phyloP scores from a whole-genome alignment of 2,797 vertebrate genomes.

The Oreortyx pictus region DNA sequence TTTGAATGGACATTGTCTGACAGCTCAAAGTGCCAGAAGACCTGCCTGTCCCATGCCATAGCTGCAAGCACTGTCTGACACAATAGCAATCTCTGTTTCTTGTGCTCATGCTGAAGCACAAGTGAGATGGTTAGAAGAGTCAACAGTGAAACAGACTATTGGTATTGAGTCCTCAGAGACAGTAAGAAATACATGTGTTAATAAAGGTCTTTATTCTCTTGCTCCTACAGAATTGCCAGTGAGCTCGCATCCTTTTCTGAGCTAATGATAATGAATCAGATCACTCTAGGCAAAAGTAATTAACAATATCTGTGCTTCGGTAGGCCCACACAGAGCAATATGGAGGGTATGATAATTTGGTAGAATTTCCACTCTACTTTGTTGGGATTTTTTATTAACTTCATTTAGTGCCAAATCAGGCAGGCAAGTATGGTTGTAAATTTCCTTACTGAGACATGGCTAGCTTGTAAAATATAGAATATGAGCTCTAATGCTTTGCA shows the following conservation, averaged over 20 bases:
- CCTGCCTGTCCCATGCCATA: background rate
- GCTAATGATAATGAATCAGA: background rate
- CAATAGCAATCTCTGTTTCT: background rate
- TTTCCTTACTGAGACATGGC: background rate
- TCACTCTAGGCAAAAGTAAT: background rate
- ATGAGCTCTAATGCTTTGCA: background rate
- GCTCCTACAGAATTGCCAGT: background rate
- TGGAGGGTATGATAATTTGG: background rate
- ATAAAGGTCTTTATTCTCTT: background rate
- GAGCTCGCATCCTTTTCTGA: background rate
- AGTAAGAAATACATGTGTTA: background rate
- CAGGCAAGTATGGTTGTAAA: background rate
- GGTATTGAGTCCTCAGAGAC: background rate
- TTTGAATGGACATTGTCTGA: background rate
- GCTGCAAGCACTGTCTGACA: background rate
- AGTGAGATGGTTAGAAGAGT: background rate
- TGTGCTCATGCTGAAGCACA: rapidly evolving
- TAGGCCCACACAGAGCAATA: background rate
- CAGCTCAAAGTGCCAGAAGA: background rate
- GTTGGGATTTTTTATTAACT: background rate
- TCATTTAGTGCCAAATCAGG: background rate
- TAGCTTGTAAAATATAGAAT: slow-evolving; percentile 24
- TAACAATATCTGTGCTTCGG: background rate
- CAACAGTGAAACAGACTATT: background rate
- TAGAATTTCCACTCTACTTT: background rate